Evolutionary conservation across 2,888 invertebrate genomes (phyloP).

Genomic region (Patella ulyssiponensis): DNA sequence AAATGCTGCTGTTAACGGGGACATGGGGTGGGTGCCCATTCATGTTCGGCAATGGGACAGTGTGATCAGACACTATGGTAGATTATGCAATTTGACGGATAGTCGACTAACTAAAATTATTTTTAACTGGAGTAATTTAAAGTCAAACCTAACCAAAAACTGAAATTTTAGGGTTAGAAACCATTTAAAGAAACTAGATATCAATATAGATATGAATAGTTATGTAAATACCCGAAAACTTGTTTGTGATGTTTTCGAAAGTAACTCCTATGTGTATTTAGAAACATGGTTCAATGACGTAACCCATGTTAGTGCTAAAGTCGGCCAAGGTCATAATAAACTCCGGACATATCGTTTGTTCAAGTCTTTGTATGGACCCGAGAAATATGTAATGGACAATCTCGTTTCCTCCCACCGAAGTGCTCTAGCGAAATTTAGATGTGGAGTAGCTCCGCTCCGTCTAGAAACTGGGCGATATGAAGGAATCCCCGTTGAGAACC

Average conservation of each 20-base stretch:
- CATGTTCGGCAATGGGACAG: conserved; percentile 6
- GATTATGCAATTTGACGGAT: not conserved
- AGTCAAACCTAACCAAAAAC: not conserved
- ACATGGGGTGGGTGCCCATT: conserved; percentile 15
- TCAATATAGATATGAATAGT: not conserved
- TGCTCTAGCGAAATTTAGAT: not conserved
- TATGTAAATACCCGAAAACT: not conserved
- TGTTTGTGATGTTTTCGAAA: not conserved
- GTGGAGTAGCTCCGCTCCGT: not conserved
- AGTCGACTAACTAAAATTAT: not conserved
- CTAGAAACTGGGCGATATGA: conserved; percentile 6
- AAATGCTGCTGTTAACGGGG: conserved; percentile 17
- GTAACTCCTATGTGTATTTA: not conserved
- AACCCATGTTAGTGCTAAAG: not conserved
- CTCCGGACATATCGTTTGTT: not conserved
- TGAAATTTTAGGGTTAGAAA: not conserved
- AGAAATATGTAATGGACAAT: too few species aligned
- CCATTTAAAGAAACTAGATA: not conserved
- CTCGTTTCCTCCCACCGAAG: not conserved
- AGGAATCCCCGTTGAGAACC: not conserved
- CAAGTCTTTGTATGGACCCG: not conserved
- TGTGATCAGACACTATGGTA: not conserved
- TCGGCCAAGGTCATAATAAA: not conserved
- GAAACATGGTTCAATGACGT: not conserved
- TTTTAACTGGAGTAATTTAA: not conserved